Conservation (phyloP, 2,113 vertebrate genomes). For the Ascaphus truei region DNA sequence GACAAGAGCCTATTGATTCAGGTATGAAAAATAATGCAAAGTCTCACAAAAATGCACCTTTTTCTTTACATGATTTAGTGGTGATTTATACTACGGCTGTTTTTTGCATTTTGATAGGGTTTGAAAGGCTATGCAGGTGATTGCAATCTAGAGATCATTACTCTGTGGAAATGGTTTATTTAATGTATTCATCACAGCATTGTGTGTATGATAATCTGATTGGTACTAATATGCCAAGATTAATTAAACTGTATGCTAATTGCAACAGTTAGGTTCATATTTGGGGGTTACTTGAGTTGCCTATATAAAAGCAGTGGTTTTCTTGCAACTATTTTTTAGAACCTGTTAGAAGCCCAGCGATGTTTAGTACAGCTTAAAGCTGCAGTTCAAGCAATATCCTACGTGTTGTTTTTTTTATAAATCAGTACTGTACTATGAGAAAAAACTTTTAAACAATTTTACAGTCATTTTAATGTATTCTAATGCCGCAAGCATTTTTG, state of each 20-base stretch:
- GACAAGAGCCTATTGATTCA: slow-evolving; percentile 11
- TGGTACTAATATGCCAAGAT: not conserved
- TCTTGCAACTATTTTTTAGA: not conserved
- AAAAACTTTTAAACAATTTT: slow-evolving; percentile 14
- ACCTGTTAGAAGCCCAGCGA: not conserved
- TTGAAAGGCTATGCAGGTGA: not conserved
- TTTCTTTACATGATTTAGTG: not conserved
- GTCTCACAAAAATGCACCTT: not conserved
- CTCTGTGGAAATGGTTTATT: not conserved
- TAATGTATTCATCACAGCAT: not conserved
- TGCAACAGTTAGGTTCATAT: not conserved
- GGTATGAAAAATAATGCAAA: not conserved
- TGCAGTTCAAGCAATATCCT: too few species aligned
- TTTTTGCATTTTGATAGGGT: not conserved
- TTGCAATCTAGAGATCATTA: not conserved
- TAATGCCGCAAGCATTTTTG: not conserved
- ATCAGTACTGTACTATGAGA: slow-evolving; percentile 7
- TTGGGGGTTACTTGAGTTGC: not conserved
- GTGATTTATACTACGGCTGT: not conserved
- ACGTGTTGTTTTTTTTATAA: too few species aligned
- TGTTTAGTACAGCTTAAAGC: slow-evolving; percentile 19
- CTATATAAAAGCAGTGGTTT: not conserved
- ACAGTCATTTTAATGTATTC: slow-evolving; percentile 4
- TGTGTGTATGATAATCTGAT: not conserved
- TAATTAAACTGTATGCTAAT: not conserved